phyloP scores from a whole-genome alignment of 2,888 invertebrate genomes.

The Smittia aterrima region DNA sequence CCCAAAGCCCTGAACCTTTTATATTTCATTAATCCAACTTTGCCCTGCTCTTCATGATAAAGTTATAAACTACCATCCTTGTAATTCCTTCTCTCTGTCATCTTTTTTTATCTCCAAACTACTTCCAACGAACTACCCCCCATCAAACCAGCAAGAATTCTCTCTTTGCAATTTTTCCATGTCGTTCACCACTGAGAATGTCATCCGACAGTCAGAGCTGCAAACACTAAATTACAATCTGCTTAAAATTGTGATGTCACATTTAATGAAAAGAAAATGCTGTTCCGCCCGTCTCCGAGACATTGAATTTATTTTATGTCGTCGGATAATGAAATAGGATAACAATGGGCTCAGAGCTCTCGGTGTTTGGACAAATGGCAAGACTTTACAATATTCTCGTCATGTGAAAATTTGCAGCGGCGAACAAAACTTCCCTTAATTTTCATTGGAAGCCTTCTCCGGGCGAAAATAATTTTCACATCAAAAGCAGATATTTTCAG shows the following conservation, averaged over 20 bases:
- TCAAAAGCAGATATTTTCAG: not conserved
- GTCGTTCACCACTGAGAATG: slow-evolving; percentile 15
- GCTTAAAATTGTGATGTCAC: slow-evolving; percentile 38
- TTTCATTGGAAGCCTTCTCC: not conserved
- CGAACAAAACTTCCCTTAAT: not conserved
- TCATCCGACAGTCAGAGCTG: slow-evolving; percentile 1
- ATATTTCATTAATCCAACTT: not conserved
- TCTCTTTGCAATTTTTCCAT: slow-evolving; percentile 7
- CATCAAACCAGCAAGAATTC: not conserved
- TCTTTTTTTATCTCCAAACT: slow-evolving; percentile 16
- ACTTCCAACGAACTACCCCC: no score
- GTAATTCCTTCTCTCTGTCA: slow-evolving; percentile 42
- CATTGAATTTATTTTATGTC: slow-evolving; percentile 13
- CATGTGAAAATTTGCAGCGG: slow-evolving; percentile 17
- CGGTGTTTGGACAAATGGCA: not conserved
- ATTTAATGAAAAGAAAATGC: slow-evolving; percentile 25
- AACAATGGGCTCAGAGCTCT: not conserved
- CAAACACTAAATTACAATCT: slow-evolving; percentile 40
- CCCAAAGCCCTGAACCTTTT: not conserved
- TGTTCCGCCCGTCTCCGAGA: not conserved
- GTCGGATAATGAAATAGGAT: not conserved
- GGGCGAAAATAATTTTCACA: not conserved
- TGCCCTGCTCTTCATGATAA: slow-evolving; percentile 21
- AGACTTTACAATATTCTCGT: slow-evolving; percentile 17
- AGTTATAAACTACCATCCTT: slow-evolving; percentile 44